A percentile compares a stretch with the other conserved stretches of the same genome.
Conservation (phyloP, 2,888 invertebrate genomes). For the Erebia ligea region DNA sequence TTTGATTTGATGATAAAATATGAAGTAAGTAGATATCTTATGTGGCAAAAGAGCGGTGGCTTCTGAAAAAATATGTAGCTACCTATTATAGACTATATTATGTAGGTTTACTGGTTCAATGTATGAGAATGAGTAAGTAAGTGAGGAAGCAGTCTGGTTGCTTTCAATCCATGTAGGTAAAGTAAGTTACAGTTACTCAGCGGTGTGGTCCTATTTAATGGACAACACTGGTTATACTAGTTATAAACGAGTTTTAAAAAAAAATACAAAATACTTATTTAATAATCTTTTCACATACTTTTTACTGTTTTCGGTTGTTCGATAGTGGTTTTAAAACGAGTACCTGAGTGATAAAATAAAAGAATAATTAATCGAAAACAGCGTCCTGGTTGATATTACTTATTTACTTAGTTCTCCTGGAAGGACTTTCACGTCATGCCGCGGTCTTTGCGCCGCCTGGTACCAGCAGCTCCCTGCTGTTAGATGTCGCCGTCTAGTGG, state of each 20-base stretch:
- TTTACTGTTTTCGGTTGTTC: background rate
- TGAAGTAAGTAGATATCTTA: too few relatives aligned
- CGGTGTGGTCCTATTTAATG: slow-evolving; percentile 48
- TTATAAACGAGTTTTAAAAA: background rate
- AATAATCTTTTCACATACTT: background rate
- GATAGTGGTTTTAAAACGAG: background rate
- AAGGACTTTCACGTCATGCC: too few relatives aligned
- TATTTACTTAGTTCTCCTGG: too few relatives aligned
- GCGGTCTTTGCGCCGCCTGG: too few relatives aligned
- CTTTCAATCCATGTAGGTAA: slow-evolving; percentile 49
- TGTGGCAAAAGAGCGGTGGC: too few relatives aligned
- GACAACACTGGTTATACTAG: slow-evolving; percentile 16
- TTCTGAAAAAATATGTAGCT: too few relatives aligned
- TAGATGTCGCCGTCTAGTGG: too few relatives aligned
- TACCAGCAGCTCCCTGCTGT: too few relatives aligned
- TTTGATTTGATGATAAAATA: too few relatives aligned
- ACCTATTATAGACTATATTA: too few relatives aligned
- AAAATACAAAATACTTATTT: background rate
- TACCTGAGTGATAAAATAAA: background rate
- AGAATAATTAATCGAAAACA: too few relatives aligned
- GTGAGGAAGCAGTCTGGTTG: slow-evolving; percentile 47
- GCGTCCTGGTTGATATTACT: too few relatives aligned
- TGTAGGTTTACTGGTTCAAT: slow-evolving; percentile 29
- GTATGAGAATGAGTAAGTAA: slow-evolving; percentile 42
- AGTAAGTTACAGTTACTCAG: slow-evolving; percentile 54